Percentiles rank a stretch among this genome's conserved stretches.
phyloP scores from a whole-genome alignment of 2,888 invertebrate species.

The Caradrina clavipalpis region DNA sequence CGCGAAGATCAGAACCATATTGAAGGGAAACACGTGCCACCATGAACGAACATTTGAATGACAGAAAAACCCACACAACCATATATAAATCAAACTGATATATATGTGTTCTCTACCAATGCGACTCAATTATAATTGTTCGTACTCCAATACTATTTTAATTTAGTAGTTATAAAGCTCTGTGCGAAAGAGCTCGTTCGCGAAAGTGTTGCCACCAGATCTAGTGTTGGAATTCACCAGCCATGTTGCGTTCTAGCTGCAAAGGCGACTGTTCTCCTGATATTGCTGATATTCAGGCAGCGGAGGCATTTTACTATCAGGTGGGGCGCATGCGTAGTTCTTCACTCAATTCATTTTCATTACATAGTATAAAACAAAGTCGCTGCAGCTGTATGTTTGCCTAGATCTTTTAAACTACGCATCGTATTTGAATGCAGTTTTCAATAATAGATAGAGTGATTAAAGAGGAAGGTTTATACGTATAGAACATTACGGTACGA shows the following conservation, averaged over 20 bases:
- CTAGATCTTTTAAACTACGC: too few relatives aligned
- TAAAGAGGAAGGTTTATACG: too few relatives aligned
- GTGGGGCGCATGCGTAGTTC: slow-evolving; percentile 14
- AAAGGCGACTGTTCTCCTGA: neutral
- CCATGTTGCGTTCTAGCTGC: slow-evolving; percentile 6
- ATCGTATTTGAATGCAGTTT: too few relatives aligned
- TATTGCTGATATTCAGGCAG: slow-evolving; percentile 12
- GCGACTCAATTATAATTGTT: slow-evolving; percentile 42
- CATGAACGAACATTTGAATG: neutral
- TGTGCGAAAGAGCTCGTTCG: slow-evolving; percentile 32
- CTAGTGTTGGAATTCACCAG: neutral
- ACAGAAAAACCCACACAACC: neutral
- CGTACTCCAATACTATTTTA: slow-evolving; percentile 35
- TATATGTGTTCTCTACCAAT: slow-evolving; percentile 16
- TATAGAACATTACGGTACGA: too few relatives aligned
- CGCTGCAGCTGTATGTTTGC: too few relatives aligned
- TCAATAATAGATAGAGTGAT: too few relatives aligned
- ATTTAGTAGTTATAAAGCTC: slow-evolving; percentile 33
- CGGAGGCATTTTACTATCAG: slow-evolving; percentile 26
- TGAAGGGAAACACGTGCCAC: neutral
- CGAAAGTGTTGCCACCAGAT: neutral
- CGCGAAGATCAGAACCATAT: too few relatives aligned
- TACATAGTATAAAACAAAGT: too few relatives aligned
- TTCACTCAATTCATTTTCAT: neutral
- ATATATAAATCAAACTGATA: slow-evolving; percentile 14